Evolutionary conservation across 2,888 invertebrate species (phyloP), one percentile per base, ranked within the genome.

Genomic region (Synergus laeviventris): DNA sequence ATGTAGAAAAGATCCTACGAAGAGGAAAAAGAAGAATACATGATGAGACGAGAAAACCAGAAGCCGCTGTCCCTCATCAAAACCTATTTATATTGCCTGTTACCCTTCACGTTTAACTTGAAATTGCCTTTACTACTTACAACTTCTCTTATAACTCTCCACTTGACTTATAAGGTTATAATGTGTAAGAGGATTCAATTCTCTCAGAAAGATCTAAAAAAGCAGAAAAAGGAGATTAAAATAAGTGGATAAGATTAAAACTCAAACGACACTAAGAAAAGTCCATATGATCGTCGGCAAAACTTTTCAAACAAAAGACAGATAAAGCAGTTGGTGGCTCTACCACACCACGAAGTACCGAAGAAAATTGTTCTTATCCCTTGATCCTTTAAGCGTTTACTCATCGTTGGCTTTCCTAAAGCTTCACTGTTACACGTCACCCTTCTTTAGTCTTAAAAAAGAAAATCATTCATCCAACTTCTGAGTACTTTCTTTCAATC

Each of bases 291-390:
- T 64, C 64, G 14, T 4, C 3, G 1, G 36, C 38, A 38, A 62
- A n/a, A 64, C 21, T 64, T 64, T 21, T 64, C n/a, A 64, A 39
- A 64, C 18, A 42, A 39, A 21, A 7, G 21, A 39, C 12, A 14
- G 21, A 56, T 24, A 56, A 56, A 64, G 64, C 21, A 64, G 39
- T n/a, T 39, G 39, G 39, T 64, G 39, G 1, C 42, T 42, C 39
- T 7, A 18, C 14, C 21, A 39, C 38, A 9, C 42, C 39, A 21
- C 18, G 62, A 62, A 39, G 62, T 62, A 62, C 39, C 14, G 21
- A 64, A 64, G 64, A 64, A 64, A 64, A 64, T 64, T 64, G 64
- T 42, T 39, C 39, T 64, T 42, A 64, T 64, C 64, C 64, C 64
- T 64, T 64, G 64, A 64, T 64, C 64, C 42, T 64, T 64, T 42